phyloP scores from a whole-genome alignment of 2,797 vertebrate species.

The Cyclura pinguis region DNA sequence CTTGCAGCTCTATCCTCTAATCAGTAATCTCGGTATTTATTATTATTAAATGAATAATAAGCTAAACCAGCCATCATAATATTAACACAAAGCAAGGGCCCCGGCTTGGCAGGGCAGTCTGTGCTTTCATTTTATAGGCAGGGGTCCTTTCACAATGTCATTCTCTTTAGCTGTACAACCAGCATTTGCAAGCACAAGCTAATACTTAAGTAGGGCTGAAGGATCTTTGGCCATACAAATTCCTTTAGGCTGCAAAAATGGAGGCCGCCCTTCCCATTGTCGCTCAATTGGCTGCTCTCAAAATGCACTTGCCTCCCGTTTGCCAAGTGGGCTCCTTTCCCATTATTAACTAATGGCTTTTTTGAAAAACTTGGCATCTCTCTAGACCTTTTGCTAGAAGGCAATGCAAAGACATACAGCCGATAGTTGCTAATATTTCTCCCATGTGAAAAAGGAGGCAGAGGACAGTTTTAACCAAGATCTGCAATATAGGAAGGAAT shows the following conservation, averaged over 20 bases:
- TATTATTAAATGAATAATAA: background rate
- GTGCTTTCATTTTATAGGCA: background rate
- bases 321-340: background rate
- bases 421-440: background rate
- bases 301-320: background rate
- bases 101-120: background rate
- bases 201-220: background rate
- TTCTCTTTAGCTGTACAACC: background rate
- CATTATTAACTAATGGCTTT: conserved; percentile 28
- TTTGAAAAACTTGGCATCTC: conserved; percentile 31
- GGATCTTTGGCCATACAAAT: background rate
- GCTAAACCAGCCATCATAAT: background rate
- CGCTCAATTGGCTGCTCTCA: background rate
- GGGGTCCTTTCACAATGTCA: background rate
- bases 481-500: background rate
- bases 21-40: background rate
- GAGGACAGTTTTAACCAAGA: background rate
- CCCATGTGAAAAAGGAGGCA: background rate
- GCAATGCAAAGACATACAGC: background rate
- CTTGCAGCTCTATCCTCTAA: background rate
- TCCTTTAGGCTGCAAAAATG: background rate
- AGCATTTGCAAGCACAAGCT: background rate
- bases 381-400: conserved; percentile 42
- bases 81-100: background rate
- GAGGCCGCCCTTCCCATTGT: background rate